Conservation (phyloP, 2,797 vertebrate genomes). For the Acanthopagrus latus region DNA sequence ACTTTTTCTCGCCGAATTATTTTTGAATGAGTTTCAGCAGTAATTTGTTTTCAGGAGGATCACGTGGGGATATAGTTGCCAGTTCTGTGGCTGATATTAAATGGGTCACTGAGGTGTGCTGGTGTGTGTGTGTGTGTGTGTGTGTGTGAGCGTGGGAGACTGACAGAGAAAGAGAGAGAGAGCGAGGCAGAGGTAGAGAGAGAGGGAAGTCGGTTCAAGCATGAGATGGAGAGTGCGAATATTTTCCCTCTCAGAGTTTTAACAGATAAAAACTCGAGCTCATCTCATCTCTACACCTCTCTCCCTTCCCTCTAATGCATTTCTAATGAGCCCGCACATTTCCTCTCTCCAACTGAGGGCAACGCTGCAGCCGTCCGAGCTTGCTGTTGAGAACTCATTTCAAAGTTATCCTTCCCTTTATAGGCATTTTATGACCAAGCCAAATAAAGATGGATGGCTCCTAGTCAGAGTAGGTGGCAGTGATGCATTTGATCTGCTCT, state of each 20-base stretch:
- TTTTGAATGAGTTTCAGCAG: conserved; percentile 47
- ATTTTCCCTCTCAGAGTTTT: conserved; percentile 56
- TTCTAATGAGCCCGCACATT: conserved; percentile 74
- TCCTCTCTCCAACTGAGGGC: conserved; percentile 54
- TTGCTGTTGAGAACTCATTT: conserved; percentile 68
- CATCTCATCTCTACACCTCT: conserved; percentile 46
- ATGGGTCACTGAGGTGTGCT: conserved; percentile 58
- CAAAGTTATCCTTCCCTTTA: conserved; percentile 66
- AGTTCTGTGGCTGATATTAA: conserved; percentile 65
- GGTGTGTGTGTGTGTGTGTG: conserved; percentile 17
- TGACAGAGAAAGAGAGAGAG: background rate
- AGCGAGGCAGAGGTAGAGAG: conserved; percentile 2
- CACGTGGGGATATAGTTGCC: conserved; percentile 42
- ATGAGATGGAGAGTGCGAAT: conserved; percentile 58
- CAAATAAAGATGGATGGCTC: conserved; percentile 71
- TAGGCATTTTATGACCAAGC: conserved; percentile 66
- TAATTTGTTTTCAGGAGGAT: conserved; percentile 57
- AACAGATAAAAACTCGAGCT: conserved; percentile 64
- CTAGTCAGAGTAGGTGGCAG: conserved; percentile 54
- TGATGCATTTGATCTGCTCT: conserved; percentile 68
- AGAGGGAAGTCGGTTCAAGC: conserved; percentile 33
- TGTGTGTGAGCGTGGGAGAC: background rate
- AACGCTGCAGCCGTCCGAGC: conserved; percentile 49
- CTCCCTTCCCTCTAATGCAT: conserved; percentile 69
- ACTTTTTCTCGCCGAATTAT: conserved; percentile 56